Conservation (phyloP, 1,140 invertebrate species). For the Oreohelix idahoensis region DNA sequence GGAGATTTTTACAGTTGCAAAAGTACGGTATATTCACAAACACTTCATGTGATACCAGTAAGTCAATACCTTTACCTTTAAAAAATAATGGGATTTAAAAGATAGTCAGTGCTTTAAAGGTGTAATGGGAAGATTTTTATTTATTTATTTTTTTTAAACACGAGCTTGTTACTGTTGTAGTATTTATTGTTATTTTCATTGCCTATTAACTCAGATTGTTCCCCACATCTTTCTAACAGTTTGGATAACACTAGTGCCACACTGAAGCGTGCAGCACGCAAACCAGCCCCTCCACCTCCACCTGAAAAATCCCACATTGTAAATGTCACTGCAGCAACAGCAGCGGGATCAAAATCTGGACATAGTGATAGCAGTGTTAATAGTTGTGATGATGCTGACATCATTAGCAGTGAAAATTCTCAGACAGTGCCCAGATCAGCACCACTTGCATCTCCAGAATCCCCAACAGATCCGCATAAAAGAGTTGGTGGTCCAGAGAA, state of each 20-base stretch:
- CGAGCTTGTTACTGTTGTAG: no score
- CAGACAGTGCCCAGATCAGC: conserved; percentile 58
- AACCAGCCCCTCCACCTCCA: conserved; percentile 66
- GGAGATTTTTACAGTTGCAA: no score
- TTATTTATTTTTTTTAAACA: no score
- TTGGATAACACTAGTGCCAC: conserved; percentile 41
- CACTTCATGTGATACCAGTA: no score
- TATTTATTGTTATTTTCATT: no score
- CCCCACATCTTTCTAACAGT: not conserved
- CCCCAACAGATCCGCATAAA: conserved; percentile 5
- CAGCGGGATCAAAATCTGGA: conserved; percentile 7
- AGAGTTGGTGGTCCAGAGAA: not conserved
- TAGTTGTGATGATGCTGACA: conserved; percentile 19
- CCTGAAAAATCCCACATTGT: conserved; percentile 58
- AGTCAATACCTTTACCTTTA: no score
- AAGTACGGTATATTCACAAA: no score
- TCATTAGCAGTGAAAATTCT: conserved; percentile 19
- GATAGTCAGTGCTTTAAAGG: no score
- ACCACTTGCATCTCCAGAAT: conserved; percentile 46
- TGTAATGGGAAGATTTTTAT: no score
- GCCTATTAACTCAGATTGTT: no score
- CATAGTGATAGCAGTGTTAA: conserved; percentile 33
- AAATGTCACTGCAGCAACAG: conserved; percentile 56
- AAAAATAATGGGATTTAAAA: no score
- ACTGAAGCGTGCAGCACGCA: conserved; percentile 52